Conservation (phyloP, 2,797 vertebrate genomes). For the Epinephelus malabaricus region DNA sequence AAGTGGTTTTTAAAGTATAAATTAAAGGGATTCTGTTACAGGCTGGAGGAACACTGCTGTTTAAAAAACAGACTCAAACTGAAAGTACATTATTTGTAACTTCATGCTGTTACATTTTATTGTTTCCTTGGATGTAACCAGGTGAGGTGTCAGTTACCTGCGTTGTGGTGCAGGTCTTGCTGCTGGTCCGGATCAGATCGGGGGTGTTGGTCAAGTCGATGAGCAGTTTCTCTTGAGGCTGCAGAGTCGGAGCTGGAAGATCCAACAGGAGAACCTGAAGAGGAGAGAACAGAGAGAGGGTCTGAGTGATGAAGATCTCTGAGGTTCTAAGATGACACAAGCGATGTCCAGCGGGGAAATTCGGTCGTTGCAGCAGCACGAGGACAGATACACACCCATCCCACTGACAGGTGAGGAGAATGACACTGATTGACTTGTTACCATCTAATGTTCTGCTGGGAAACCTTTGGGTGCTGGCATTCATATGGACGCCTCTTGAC, state of each 20-base stretch:
- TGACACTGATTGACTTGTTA: too few species aligned
- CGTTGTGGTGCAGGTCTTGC: slow-evolving; percentile 48
- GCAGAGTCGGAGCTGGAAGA: slow-evolving; percentile 73
- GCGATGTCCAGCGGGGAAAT: not conserved
- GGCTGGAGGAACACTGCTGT: too few species aligned
- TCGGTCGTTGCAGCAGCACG: not conserved
- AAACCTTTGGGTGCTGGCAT: too few species aligned
- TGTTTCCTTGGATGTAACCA: not conserved
- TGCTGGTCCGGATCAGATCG: slow-evolving; percentile 75
- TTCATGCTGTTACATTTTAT: too few species aligned
- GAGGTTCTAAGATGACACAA: not conserved
- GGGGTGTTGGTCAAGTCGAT: slow-evolving; percentile 95
- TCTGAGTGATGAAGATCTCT: not conserved
- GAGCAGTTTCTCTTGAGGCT: slow-evolving; percentile 86
- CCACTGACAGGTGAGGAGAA: too few species aligned
- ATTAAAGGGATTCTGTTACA: too few species aligned
- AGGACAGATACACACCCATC: too few species aligned
- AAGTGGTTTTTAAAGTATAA: too few species aligned
- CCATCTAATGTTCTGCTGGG: too few species aligned
- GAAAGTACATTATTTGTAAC: too few species aligned
- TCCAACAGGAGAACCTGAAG: slow-evolving; percentile 88
- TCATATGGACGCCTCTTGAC: too few species aligned
- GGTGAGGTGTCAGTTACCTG: slow-evolving; percentile 52
- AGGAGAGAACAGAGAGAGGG: not conserved
- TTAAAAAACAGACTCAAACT: too few species aligned